Percentiles rank a stretch among this genome's conserved stretches.
phyloP scores from a whole-genome alignment of 2,888 invertebrate genomes.

The Auanema sp. region DNA sequence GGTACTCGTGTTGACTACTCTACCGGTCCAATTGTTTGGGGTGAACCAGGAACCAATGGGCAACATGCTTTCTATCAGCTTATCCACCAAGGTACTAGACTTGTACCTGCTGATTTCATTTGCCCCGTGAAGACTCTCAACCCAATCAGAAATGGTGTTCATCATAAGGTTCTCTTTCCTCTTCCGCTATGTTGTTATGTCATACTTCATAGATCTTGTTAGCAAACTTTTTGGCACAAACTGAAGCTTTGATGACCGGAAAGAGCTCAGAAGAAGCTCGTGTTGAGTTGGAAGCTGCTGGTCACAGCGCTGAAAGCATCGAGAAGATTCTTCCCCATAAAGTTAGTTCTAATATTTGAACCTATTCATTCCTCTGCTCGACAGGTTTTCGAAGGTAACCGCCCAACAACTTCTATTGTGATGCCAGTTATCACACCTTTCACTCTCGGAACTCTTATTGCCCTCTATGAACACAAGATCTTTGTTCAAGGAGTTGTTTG shows the following conservation, averaged over 20 bases:
- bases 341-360: conserved; percentile 65
- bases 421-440: conserved; percentile 89
- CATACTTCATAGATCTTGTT: conserved; percentile 75
- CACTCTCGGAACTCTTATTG: conserved; percentile 87
- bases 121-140: conserved; percentile 90
- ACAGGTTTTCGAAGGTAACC: conserved; percentile 87
- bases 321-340: conserved; percentile 88
- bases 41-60: conserved; percentile 98
- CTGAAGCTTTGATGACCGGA: conserved; percentile 92
- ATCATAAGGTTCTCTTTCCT: conserved; percentile 75
- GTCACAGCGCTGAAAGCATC: conserved; percentile 76
- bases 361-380: conserved; percentile 10
- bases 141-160: conserved; percentile 77
- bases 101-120: conserved; percentile 95
- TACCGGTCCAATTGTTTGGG: conserved; percentile 87
- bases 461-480: conserved; percentile 97
- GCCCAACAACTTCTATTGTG: conserved; percentile 94
- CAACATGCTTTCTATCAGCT: conserved; percentile 99
- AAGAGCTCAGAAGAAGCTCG: conserved; percentile 75
- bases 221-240: conserved; percentile 96
- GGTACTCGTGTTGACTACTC: conserved; percentile 68
- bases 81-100: conserved; percentile 70
- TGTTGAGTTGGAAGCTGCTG: conserved; percentile 79
- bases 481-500: conserved; percentile 97
- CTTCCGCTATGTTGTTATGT: neutral